These are phyloP conservation scores for Rhizoglyphus robini DNA, from an alignment of 1,140 invertebrate genomes.

Conservation along the genomic window DNA sequence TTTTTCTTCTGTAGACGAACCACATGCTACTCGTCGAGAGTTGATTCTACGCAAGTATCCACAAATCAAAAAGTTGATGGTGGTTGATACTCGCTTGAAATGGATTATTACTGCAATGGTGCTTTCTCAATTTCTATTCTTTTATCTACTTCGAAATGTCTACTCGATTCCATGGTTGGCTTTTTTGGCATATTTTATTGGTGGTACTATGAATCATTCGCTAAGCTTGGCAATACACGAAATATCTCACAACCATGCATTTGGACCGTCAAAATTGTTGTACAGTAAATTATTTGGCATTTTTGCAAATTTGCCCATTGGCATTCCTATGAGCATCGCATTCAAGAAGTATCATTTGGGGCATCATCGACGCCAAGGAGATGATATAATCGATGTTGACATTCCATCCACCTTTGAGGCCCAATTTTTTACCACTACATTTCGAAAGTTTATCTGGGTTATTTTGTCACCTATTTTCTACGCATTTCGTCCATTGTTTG, in stretches of 20 bases:
- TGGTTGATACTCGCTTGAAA: conserved; percentile 79
- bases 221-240: conserved; percentile 94
- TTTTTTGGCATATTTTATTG: conserved; percentile 74
- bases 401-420: conserved; percentile 86
- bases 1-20: conserved; percentile 49
- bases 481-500: conserved; percentile 72
- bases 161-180: conserved; percentile 53
- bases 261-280: conserved; percentile 71
- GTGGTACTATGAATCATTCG: conserved; percentile 95
- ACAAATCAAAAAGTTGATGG: conserved; percentile 87
- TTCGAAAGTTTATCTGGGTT: conserved; percentile 90
- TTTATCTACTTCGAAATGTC: conserved; percentile 60
- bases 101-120: conserved; percentile 76
- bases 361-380: conserved; percentile 74
- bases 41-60: conserved; percentile 75
- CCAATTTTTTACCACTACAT: conserved; percentile 75
- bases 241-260: conserved; percentile 91
- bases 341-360: conserved; percentile 98
- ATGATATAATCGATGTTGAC: conserved; percentile 86
- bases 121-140: conserved; percentile 58
- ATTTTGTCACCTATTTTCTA: conserved; percentile 92
- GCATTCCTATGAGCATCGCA: conserved; percentile 82
- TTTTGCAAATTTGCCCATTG: conserved; percentile 90
- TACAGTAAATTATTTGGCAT: conserved; percentile 77
- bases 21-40: conserved; percentile 85